Percentiles rank a stretch among this genome's conserved stretches.
phyloP scores from a whole-genome alignment of 1,140 invertebrate genomes.

The Andricus grossulariae region DNA sequence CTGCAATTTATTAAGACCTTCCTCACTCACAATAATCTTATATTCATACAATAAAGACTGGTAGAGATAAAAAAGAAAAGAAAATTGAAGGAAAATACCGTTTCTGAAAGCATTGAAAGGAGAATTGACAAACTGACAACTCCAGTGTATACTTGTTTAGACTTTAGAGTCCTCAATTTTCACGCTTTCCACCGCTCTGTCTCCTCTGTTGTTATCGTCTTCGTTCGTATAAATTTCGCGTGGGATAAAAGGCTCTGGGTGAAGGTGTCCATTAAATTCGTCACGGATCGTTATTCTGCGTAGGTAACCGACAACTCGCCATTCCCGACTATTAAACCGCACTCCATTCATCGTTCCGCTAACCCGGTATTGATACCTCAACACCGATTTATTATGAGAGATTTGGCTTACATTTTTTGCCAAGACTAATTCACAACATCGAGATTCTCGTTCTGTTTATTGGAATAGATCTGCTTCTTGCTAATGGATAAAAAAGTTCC shows the following conservation, averaged over 20 bases:
- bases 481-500: no score
- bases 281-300: conserved; percentile 44
- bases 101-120: neutral
- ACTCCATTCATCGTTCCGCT: conserved; percentile 31
- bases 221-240: conserved; percentile 25
- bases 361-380: conserved; percentile 36
- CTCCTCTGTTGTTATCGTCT: conserved; percentile 11
- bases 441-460: neutral
- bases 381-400: conserved; percentile 36
- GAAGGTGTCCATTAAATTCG: conserved; percentile 42
- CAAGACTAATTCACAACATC: neutral
- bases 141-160: conserved; percentile 11
- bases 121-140: neutral
- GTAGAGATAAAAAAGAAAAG: neutral
- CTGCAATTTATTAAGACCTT: conserved; percentile 1
- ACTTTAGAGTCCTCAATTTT: conserved; percentile 37
- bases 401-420: conserved; percentile 22
- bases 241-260: conserved; percentile 34
- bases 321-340: conserved; percentile 37
- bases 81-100: neutral
- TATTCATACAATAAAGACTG: neutral
- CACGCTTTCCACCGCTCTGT: conserved; percentile 34
- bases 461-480: no score
- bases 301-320: conserved; percentile 23
- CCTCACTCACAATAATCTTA: neutral